Conservation (phyloP, 1,140 invertebrate species). For the Neodiprion pinetum region DNA sequence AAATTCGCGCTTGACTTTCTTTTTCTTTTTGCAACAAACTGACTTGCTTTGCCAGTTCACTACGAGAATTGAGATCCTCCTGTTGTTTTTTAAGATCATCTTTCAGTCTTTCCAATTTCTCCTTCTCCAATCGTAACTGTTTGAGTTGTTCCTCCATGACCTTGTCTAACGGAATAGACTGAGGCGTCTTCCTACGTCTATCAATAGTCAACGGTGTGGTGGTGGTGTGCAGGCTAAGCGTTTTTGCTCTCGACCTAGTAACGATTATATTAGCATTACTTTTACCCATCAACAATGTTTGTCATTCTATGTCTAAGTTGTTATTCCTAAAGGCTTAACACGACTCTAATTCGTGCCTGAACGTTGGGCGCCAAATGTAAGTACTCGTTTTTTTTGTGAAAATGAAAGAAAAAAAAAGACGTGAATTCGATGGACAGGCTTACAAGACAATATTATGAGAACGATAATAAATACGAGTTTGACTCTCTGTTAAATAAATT, state of each 20-base stretch:
- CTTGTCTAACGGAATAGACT: no score
- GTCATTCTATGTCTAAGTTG: neutral
- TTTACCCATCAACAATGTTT: neutral
- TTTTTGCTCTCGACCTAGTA: neutral
- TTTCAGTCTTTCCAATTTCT: neutral
- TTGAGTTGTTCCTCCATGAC: neutral
- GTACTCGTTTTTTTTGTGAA: neutral
- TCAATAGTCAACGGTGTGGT: no score
- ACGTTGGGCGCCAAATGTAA: slow-evolving; percentile 3
- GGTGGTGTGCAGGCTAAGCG: no score
- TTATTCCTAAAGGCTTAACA: neutral
- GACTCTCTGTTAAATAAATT: no score
- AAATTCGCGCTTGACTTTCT: neutral
- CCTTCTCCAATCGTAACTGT: neutral
- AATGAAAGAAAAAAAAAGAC: neutral
- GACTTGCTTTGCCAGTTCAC: neutral
- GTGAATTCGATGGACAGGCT: no score
- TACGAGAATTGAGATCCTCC: neutral
- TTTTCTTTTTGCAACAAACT: neutral
- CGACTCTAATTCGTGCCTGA: neutral
- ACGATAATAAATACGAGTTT: no score
- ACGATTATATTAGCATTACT: neutral
- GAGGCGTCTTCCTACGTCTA: no score
- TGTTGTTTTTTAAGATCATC: neutral
- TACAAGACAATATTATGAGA: no score